Evolutionary conservation across 2,888 invertebrate genomes (phyloP).

Genomic region (Apomyelois bistriatella): DNA sequence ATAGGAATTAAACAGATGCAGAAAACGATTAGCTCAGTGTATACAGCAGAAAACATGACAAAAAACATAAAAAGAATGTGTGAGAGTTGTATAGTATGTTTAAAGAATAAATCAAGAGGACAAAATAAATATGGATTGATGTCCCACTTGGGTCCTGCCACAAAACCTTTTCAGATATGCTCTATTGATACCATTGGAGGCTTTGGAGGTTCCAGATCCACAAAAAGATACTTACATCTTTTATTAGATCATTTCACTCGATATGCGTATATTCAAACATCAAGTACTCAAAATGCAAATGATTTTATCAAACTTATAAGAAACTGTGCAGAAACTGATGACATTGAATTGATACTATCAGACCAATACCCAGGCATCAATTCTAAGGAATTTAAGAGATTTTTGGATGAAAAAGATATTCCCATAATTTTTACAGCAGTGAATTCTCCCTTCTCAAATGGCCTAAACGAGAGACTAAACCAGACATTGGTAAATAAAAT

Average conservation of each 20-base stretch:
- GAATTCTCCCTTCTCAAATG: too few species aligned
- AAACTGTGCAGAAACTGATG: slow-evolving; percentile 14
- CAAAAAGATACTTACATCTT: slow-evolving; percentile 19
- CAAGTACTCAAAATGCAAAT: slow-evolving; percentile 25
- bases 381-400: slow-evolving; percentile 26
- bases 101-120: background rate
- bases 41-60: background rate
- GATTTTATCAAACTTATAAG: slow-evolving; percentile 24
- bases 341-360: slow-evolving; percentile 21
- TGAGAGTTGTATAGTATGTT: background rate
- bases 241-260: slow-evolving; percentile 9
- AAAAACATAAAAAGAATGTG: background rate
- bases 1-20: slow-evolving; percentile 17
- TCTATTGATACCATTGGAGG: slow-evolving; percentile 28
- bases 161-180: slow-evolving; percentile 21
- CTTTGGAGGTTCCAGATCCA: slow-evolving; percentile 25
- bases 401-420: slow-evolving; percentile 21
- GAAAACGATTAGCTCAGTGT: slow-evolving; percentile 14
- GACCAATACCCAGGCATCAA: slow-evolving; percentile 36
- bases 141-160: too few species aligned
- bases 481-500: slow-evolving; percentile 24
- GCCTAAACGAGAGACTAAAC: too few species aligned
- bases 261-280: slow-evolving; percentile 25
- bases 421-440: slow-evolving; percentile 36
- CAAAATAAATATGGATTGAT: too few species aligned